Evolutionary conservation across 2,797 vertebrate species (phyloP).

Genomic region (Typhlichthys subterraneus): DNA sequence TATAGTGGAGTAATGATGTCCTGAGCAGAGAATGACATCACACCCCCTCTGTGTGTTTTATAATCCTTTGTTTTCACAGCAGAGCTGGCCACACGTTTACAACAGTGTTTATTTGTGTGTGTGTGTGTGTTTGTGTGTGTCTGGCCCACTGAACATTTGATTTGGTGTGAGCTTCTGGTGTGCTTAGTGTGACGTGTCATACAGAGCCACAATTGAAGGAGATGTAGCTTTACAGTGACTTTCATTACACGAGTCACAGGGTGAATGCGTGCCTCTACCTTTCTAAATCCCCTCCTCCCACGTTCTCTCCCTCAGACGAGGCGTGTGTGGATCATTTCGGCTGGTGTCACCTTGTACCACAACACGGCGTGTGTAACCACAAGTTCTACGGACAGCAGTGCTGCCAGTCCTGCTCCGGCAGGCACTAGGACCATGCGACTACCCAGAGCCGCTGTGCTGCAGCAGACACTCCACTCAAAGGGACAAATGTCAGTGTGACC

Average conservation of each 20-base stretch:
- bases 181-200: too few relatives aligned
- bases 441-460: neutral
- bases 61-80: too few relatives aligned
- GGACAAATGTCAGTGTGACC: neutral
- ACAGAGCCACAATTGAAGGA: too few relatives aligned
- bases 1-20: too few relatives aligned
- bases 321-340: slow-evolving; percentile 89
- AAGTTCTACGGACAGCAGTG: slow-evolving; percentile 97
- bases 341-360: slow-evolving; percentile 95
- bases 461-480: neutral
- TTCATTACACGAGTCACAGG: neutral
- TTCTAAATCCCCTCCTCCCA: neutral
- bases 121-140: too few relatives aligned
- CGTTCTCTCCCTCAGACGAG: slow-evolving; percentile 75
- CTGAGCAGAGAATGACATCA: too few relatives aligned
- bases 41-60: too few relatives aligned
- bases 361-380: slow-evolving; percentile 94
- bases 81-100: too few relatives aligned
- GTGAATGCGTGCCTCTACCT: neutral
- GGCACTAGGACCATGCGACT: slow-evolving; percentile 58
- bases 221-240: too few relatives aligned
- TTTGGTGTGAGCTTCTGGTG: too few relatives aligned
- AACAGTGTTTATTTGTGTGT: too few relatives aligned
- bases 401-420: slow-evolving; percentile 90
- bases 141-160: too few relatives aligned